Base-by-base conservation (phyloP, 2,113 vertebrate species). In the Tyrannus savana region DNA sequence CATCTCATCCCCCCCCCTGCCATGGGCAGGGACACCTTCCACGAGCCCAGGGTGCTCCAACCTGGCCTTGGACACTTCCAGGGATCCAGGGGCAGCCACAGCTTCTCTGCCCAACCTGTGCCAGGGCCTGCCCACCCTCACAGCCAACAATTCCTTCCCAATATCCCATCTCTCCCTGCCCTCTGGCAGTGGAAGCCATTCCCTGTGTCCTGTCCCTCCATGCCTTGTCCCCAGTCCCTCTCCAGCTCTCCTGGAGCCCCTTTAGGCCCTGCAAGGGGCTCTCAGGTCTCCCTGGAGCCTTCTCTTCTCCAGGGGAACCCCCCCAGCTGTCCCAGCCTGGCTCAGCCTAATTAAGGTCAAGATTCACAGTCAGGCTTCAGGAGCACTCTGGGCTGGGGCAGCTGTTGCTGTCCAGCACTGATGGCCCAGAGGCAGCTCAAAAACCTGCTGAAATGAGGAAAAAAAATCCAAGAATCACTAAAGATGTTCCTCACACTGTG, bases 401-500 rank as follows among this genome's bases (percentile, higher is more conserved):
- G 4, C 27, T 55, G 0, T 25, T 67, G 46, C 39, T 83, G 67
- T 84, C 62, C 41, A 91, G 81, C 52, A 10, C 75, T 6, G 7
- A 2, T 39, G 47, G 9, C 22, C 24, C 55, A 24, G 16, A 58
- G 79, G 25, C 62, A 5, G 0, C 62, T 11, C 59, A 22, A 14
- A 66, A 66, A 64, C 7, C 3, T 18, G 5, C 77, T 3, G 2
- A 21, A 79, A 47, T 8, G 4, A 9, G 22, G 19, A 12, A 25
- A 68, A 67, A 5, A 41, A n/a, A 47, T 42, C n/a, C 41, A 30
- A 23, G 35, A 31, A 12, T 8, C 2, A 0, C 55, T 16, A 0
- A 2, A 28, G 49, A 18, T 18, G 52, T 64, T 14, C 11, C 18
- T 19, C 0, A 2, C 3, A 2, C 24, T 3, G 0, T 12, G 8